Percentiles rank a stretch among this genome's conserved stretches.
These are phyloP conservation scores for Trichomycterus rosablanca DNA, from an alignment of 2,113 vertebrate genomes.

Conservation along the genomic window DNA sequence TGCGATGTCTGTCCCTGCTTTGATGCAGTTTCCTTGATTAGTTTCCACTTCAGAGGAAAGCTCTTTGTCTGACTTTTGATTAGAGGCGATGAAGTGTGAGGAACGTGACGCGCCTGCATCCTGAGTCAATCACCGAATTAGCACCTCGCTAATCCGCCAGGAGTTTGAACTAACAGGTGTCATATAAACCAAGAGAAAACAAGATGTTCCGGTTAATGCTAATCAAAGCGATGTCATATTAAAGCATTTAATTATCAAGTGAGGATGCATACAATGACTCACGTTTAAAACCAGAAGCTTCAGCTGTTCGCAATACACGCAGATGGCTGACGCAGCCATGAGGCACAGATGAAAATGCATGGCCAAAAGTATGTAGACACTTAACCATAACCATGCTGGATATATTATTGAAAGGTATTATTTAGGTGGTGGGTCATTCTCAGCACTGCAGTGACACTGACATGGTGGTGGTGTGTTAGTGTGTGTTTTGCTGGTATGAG, in stretches of 20 bases:
- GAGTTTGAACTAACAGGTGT: not conserved
- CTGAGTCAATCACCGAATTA: constrained; percentile 29
- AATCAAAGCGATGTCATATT: too few relatives aligned
- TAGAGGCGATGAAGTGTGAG: constrained; percentile 20
- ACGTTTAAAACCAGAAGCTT: not conserved
- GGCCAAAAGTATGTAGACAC: too few relatives aligned
- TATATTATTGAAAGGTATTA: too few relatives aligned
- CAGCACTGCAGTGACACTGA: too few relatives aligned
- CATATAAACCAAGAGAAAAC: not conserved
- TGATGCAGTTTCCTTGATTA: constrained; percentile 8
- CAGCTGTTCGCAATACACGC: not conserved
- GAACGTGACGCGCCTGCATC: constrained; percentile 19
- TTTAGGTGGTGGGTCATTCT: too few relatives aligned
- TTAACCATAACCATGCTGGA: too few relatives aligned
- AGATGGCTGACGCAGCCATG: not conserved
- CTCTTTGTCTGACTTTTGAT: constrained; percentile 22
- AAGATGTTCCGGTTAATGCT: too few relatives aligned
- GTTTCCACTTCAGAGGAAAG: constrained; percentile 3
- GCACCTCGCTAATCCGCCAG: constrained; percentile 16
- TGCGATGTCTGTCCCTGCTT: constrained; percentile 9
- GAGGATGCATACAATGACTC: constrained; percentile 2
- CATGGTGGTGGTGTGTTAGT: too few relatives aligned
- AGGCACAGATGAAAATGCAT: too few relatives aligned
- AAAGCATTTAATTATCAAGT: not conserved
- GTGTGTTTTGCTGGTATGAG: too few relatives aligned